A percentile compares a stretch with the other conserved stretches of the same genome.
Conservation (phyloP, 2,113 vertebrate genomes). For the Tonatia bakeri region DNA sequence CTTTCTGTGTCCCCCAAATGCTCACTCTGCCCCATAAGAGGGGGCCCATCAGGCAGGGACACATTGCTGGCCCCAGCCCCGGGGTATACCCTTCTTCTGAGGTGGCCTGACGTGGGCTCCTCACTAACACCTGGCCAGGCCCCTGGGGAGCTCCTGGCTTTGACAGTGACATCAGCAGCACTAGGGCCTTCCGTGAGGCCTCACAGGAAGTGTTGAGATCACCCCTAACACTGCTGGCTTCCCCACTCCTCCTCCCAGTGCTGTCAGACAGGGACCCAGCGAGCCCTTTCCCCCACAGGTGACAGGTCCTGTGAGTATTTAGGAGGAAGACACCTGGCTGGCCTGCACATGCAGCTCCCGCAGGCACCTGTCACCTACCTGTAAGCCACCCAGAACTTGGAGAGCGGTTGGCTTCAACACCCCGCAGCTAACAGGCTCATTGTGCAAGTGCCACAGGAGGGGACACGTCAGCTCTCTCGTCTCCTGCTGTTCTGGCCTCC, state of each 20-base stretch:
- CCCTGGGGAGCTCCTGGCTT: not conserved
- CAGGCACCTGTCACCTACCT: not conserved
- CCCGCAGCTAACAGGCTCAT: not conserved
- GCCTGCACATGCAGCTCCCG: not conserved
- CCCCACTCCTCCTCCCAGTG: not conserved
- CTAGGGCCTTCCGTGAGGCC: not conserved
- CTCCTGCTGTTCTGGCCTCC: not conserved
- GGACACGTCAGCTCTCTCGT: not conserved
- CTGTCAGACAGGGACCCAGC: not conserved
- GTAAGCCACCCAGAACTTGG: no score
- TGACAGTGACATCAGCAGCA: not conserved
- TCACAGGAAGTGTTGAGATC: not conserved
- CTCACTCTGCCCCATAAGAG: not conserved
- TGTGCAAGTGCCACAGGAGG: not conserved
- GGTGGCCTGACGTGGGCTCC: not conserved
- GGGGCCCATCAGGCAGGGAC: not conserved
- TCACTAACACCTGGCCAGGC: not conserved
- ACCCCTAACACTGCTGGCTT: not conserved
- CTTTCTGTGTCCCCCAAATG: not conserved
- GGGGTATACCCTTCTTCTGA: fast-evolving
- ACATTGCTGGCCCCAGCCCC: not conserved
- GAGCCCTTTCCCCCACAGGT: not conserved
- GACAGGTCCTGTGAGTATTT: not conserved
- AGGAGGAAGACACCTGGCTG: not conserved
- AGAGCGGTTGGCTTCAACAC: not conserved